Conservation (phyloP, 2,797 vertebrate species). For the Sciurus carolinensis region DNA sequence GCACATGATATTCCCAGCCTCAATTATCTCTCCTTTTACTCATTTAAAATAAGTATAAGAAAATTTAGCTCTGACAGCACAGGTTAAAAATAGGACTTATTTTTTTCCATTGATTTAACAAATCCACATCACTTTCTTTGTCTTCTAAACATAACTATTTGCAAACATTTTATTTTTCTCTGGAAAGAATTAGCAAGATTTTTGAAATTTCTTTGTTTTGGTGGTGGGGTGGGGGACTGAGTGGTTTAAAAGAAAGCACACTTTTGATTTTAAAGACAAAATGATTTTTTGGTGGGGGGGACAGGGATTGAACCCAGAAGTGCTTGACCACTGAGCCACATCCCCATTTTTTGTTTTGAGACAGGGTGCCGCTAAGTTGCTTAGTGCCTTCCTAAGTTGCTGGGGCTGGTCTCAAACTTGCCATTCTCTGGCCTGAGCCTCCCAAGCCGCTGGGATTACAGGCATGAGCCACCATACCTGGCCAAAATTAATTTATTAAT, state of each 20-base stretch:
- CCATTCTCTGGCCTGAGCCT: too few relatives aligned
- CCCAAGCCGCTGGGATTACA: too few relatives aligned
- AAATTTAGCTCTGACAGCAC: neutral
- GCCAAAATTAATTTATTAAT: neutral
- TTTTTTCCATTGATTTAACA: slow-evolving; percentile 40
- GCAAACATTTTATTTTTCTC: slow-evolving; percentile 38
- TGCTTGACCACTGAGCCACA: too few relatives aligned
- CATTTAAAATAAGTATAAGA: slow-evolving; percentile 14
- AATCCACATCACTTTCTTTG: slow-evolving; percentile 24
- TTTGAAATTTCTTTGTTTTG: neutral
- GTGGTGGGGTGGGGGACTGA: too few relatives aligned
- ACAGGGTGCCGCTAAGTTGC: too few relatives aligned
- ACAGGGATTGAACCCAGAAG: too few relatives aligned
- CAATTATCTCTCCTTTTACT: slow-evolving; percentile 29
- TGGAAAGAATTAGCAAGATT: neutral
- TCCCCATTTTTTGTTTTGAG: too few relatives aligned
- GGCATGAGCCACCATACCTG: too few relatives aligned
- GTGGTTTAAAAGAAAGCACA: neutral
- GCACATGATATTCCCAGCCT: neutral
- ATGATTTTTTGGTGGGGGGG: too few relatives aligned
- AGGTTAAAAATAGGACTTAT: neutral
- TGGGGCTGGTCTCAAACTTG: too few relatives aligned
- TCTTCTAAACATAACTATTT: neutral
- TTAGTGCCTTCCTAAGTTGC: too few relatives aligned
- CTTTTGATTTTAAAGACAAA: neutral